Conservation (phyloP, 2,888 invertebrate genomes). For the Colostygia pectinataria region DNA sequence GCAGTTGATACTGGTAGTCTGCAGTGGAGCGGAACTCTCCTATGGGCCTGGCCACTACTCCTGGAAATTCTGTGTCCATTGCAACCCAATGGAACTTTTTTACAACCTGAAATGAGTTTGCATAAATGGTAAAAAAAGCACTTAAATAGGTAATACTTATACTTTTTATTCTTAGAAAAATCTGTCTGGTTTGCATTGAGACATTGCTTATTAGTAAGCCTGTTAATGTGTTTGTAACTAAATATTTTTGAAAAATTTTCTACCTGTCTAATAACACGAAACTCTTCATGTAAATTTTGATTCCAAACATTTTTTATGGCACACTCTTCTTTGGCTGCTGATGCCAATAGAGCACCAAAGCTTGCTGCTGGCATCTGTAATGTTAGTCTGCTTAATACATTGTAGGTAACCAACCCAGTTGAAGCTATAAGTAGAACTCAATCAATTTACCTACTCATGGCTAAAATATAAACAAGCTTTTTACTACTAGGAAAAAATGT, state of each 20-base stretch:
- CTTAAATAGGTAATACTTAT: too few species aligned
- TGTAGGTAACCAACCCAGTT: too few species aligned
- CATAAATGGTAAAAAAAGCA: slow-evolving; percentile 1
- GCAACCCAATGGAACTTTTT: slow-evolving; percentile 93
- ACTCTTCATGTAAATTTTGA: slow-evolving; percentile 98
- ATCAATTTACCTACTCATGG: too few species aligned
- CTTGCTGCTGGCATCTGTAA: slow-evolving; percentile 87
- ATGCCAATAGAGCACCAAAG: slow-evolving; percentile 85
- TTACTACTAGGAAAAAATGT: too few species aligned
- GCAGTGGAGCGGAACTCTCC: slow-evolving; percentile 96
- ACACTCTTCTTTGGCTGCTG: slow-evolving; percentile 85
- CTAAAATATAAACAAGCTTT: too few species aligned
- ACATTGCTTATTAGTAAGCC: too few species aligned
- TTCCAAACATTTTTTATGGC: slow-evolving; percentile 99
- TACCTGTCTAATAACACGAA: slow-evolving; percentile 95
- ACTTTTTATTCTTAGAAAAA: too few species aligned
- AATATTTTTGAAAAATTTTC: too few species aligned
- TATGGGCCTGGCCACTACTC: slow-evolving; percentile 97
- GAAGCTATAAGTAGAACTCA: too few species aligned
- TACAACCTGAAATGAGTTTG: slow-evolving; percentile 81
- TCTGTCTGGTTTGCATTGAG: too few species aligned
- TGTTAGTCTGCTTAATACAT: background rate
- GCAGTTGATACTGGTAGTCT: slow-evolving; percentile 96
- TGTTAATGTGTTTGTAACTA: too few species aligned
- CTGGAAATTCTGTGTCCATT: slow-evolving; percentile 99